Conservation (phyloP, 2,888 invertebrate genomes). For the Sinotaia quadrata region DNA sequence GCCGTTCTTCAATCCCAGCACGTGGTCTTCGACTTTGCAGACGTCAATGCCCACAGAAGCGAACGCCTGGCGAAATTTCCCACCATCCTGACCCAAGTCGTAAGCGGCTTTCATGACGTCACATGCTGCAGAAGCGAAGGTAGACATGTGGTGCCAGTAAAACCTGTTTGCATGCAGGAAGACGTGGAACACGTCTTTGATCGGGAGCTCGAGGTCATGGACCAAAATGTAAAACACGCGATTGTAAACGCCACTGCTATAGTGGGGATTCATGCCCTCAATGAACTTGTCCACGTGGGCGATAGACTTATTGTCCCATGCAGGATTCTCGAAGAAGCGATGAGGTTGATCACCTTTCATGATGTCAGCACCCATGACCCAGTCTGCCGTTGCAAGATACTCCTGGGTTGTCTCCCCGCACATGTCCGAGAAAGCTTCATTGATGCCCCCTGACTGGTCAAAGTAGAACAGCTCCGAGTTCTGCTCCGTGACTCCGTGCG, state of each 20-base stretch:
- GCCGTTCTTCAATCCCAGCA: background rate
- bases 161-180: conserved; percentile 50
- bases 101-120: conserved; percentile 50
- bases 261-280: conserved; percentile 44
- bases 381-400: conserved; percentile 35
- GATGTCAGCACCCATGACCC: conserved; percentile 37
- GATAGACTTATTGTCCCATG: conserved; percentile 47
- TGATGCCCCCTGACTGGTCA: conserved; percentile 48
- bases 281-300: conserved; percentile 43
- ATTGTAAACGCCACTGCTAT: conserved; percentile 51
- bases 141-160: conserved; percentile 49
- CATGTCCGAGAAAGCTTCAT: conserved; percentile 56
- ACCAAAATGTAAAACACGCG: conserved; percentile 47
- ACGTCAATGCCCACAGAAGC: conserved; percentile 43
- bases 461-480: conserved; percentile 45
- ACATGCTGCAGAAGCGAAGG: conserved; percentile 49
- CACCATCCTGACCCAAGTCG: conserved; percentile 44
- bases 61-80: conserved; percentile 44
- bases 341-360: conserved; percentile 31
- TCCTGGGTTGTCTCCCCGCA: conserved; percentile 44
- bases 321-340: conserved; percentile 50
- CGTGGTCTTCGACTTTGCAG: conserved; percentile 15
- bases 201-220: conserved; percentile 34
- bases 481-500: conserved; percentile 49
- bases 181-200: conserved; percentile 44